Evolutionary conservation across 1,140 invertebrate genomes (phyloP), one percentile per base, ranked within the genome.

Genomic region (Bilobella aurantiaca): DNA sequence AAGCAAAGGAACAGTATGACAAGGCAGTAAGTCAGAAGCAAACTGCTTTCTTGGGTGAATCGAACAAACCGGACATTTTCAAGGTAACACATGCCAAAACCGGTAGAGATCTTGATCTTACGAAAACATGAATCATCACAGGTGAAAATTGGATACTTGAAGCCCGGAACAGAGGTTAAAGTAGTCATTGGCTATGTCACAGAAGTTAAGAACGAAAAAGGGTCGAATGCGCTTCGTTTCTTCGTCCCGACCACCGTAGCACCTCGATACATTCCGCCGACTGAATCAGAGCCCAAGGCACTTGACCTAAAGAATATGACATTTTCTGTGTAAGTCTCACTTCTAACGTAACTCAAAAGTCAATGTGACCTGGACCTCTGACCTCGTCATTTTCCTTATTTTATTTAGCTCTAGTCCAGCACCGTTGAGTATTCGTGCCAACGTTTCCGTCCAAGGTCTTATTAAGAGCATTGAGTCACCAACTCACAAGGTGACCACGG

Each of bases 111-210:
- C 8, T 66, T 63, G n/a, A 47, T 32, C 23, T 31, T 23, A 5
- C 27, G 8, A 47, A 30, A n/a, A 37, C 27, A 63, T 47, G 29
- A 16, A 30, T 31, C 47, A 16, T 29, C 58, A 23, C 46, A 73
- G 72, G 69, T 71, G 0, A 28, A 76, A 71, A 76, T 81, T 58
- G 80, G 80, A 27, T 80, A 79, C 63, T 66, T 81, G 3, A 79
- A 79, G 18, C 72, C 80, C 0, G 70, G 74, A 1, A 72, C 74
- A n/a, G 67, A 69, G 23, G 79, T 77, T n/a, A 65, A 80, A 3
- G 78, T 82, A 25, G 79, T 79, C 63, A 79, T 82, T 57, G 81
- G 78, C 3, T 81, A 81, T 62, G 76, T 80, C 5, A 74, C 78
- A 1, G 80, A 82, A 67, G 72, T 81, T 27, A 76, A 78, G 62